Conservation (phyloP, 2,888 invertebrate genomes). For the Phalera bucephala region DNA sequence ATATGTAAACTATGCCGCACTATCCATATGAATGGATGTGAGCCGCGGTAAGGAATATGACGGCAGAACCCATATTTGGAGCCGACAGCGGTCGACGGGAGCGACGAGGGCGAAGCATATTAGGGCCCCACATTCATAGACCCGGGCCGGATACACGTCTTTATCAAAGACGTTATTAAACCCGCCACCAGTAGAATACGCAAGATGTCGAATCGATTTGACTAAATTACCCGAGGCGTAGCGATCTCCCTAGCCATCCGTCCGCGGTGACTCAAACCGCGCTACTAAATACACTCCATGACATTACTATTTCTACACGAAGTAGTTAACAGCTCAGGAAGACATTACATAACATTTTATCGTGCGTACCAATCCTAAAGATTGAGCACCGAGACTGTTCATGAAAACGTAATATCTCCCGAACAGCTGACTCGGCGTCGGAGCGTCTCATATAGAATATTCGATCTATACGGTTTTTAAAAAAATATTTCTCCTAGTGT, state of each 20-base stretch:
- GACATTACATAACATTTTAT: slow-evolving; percentile 31
- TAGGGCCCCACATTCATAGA: slow-evolving; percentile 63
- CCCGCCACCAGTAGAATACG: slow-evolving; percentile 58
- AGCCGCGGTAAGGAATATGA: slow-evolving; percentile 63
- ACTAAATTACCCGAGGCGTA: slow-evolving; percentile 46
- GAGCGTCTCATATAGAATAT: slow-evolving; percentile 36
- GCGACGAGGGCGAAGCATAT: slow-evolving; percentile 60
- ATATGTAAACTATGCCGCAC: slow-evolving; percentile 69
- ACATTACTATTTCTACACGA: slow-evolving; percentile 14
- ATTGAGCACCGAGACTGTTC: slow-evolving; percentile 38
- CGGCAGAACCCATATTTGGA: slow-evolving; percentile 56
- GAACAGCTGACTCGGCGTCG: slow-evolving; percentile 41
- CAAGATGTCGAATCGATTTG: slow-evolving; percentile 54
- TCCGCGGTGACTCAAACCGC: slow-evolving; percentile 1
- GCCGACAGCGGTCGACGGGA: slow-evolving; percentile 67
- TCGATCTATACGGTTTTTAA: no score
- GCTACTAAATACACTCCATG: slow-evolving; percentile 11
- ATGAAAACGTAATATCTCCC: slow-evolving; percentile 48
- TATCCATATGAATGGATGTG: slow-evolving; percentile 64
- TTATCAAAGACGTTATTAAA: slow-evolving; percentile 74
- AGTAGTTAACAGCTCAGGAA: slow-evolving; percentile 12
- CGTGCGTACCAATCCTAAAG: slow-evolving; percentile 27
- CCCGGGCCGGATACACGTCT: slow-evolving; percentile 63
- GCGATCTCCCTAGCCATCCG: slow-evolving; percentile 1
- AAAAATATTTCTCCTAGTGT: slow-evolving; percentile 14